These are phyloP conservation scores for Caerostris extrusa DNA, from an alignment of 1,140 invertebrate species.

Conservation along the genomic window DNA sequence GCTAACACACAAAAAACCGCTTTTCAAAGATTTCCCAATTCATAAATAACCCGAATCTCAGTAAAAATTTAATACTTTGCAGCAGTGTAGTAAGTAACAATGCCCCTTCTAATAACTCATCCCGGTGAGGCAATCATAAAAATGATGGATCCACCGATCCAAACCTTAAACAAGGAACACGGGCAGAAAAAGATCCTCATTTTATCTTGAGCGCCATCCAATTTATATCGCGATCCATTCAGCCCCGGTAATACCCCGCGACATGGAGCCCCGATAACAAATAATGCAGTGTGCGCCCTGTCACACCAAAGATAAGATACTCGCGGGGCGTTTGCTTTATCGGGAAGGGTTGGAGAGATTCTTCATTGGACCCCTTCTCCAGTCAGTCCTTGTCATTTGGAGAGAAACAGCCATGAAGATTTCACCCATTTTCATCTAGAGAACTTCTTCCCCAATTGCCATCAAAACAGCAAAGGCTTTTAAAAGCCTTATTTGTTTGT, in stretches of 20 bases:
- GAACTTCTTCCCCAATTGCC: background rate
- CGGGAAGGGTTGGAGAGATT: background rate
- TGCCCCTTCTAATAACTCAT: conserved; percentile 38
- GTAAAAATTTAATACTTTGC: too few relatives aligned
- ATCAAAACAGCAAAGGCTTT: too few relatives aligned
- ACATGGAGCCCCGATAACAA: conserved; percentile 19
- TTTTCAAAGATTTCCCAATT: too few relatives aligned
- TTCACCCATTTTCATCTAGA: conserved; percentile 1
- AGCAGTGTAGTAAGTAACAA: too few relatives aligned
- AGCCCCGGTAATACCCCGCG: background rate
- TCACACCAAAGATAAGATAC: conserved; percentile 25
- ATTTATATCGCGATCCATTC: conserved; percentile 47
- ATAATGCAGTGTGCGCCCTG: conserved; percentile 35
- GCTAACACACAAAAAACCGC: too few relatives aligned
- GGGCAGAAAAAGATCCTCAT: background rate
- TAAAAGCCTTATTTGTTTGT: too few relatives aligned
- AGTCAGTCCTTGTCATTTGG: background rate
- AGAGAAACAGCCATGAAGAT: background rate
- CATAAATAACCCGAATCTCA: too few relatives aligned
- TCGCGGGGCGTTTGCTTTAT: conserved; percentile 24
- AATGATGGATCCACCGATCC: conserved; percentile 3
- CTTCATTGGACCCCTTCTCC: background rate
- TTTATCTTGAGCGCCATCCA: conserved; percentile 32
- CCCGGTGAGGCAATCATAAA: background rate
- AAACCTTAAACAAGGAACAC: conserved; percentile 19